These are phyloP conservation scores for Callinectes sapidus DNA, from an alignment of 2,888 invertebrate species.

Conservation along the genomic window DNA sequence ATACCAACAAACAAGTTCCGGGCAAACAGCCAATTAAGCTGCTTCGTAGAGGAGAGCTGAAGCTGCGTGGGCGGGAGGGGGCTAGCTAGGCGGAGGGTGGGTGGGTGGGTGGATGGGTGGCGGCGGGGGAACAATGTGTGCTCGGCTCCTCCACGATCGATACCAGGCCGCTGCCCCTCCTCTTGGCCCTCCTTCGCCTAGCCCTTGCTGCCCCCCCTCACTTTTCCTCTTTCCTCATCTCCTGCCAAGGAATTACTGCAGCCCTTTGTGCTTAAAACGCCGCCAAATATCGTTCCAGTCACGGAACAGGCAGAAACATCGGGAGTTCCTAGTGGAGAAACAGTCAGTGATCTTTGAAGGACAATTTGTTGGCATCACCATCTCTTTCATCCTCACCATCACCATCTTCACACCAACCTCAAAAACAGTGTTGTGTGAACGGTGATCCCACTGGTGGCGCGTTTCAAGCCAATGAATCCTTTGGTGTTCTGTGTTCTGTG, in stretches of 20 bases:
- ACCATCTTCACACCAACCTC: neutral
- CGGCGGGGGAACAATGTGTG: slow-evolving; percentile 10
- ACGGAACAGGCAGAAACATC: neutral
- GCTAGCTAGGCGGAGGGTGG: neutral
- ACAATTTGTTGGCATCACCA: neutral
- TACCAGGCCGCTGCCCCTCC: slow-evolving; percentile 12
- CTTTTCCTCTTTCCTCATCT: neutral
- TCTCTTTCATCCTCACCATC: neutral
- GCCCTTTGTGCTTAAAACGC: neutral
- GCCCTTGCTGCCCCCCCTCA: neutral
- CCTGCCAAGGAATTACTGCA: neutral
- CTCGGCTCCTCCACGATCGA: neutral
- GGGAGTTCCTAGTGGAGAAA: neutral
- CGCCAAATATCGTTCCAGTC: neutral
- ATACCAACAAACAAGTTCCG: neutral
- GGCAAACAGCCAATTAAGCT: slow-evolving; percentile 21
- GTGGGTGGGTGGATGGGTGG: neutral
- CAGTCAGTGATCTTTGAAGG: neutral
- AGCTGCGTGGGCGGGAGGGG: neutral
- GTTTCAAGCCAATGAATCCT: neutral
- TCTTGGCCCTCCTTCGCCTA: neutral
- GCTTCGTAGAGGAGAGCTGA: neutral
- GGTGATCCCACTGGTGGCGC: neutral
- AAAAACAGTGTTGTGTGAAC: neutral
- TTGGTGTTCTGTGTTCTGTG: too few relatives aligned